Evolutionary conservation across 2,888 invertebrate species (phyloP).

Genomic region (Plagodis dolabraria): DNA sequence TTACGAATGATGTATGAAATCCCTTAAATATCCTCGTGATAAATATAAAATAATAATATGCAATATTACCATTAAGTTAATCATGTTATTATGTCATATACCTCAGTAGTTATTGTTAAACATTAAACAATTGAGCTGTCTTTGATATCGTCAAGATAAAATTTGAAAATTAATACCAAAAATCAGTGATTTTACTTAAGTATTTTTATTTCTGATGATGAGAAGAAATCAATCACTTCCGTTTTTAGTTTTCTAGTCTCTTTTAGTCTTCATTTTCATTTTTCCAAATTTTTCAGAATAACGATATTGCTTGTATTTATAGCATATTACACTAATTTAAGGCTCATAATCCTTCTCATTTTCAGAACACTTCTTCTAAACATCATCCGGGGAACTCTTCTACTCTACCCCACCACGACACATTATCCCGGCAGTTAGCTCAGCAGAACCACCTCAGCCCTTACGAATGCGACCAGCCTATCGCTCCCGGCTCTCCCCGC

Average conservation of each 20-base stretch:
- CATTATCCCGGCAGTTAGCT: conserved; percentile 73
- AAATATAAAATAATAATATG: too few species aligned
- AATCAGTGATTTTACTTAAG: too few species aligned
- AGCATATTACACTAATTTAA: neutral
- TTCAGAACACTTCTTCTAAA: conserved; percentile 95
- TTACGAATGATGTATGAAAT: too few species aligned
- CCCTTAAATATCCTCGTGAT: too few species aligned
- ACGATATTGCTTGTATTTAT: neutral
- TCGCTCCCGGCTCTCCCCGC: conserved; percentile 77
- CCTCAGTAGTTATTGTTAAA: neutral
- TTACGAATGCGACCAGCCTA: conserved; percentile 77
- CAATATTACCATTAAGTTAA: too few species aligned
- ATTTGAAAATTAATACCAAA: neutral
- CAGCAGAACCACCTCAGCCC: conserved; percentile 83
- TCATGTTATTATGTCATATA: too few species aligned
- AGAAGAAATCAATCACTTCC: too few species aligned
- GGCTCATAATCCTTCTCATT: conserved; percentile 35
- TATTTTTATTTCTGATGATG: too few species aligned
- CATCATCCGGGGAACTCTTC: conserved; percentile 87
- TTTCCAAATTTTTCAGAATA: too few species aligned
- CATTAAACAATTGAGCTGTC: conserved; percentile 50
- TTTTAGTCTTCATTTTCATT: too few species aligned
- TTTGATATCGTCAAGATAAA: conserved; percentile 11
- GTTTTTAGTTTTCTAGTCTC: too few species aligned
- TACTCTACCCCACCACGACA: conserved; percentile 88